Evolutionary conservation across 2,888 invertebrate species (phyloP), one percentile per base, ranked within the genome.

Genomic region (Panzeria rudis): DNA sequence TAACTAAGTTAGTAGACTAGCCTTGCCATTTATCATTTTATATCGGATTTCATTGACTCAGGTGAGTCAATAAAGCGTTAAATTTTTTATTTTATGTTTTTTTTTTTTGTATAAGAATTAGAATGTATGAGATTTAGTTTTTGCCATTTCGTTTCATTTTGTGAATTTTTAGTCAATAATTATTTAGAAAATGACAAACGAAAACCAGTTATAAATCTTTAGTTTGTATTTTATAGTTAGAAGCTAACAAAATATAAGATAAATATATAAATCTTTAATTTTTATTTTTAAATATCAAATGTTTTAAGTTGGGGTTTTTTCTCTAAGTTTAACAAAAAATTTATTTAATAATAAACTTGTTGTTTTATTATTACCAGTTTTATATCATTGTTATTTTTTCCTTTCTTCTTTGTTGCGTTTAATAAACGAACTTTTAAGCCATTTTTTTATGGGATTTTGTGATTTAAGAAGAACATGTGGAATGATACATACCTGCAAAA

Each of bases 141-240:
- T 32, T 17, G 41, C 17, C 29, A 41, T 29, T 59, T 71, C 44
- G 29, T 56, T 44, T 59, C n/a, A 8, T 52, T 61, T 69, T 52
- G 23, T 64, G 13, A 23, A 3, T 17, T 44, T 64, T 47, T 47
- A 50, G 56, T 47, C 64, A 54, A 47, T 35, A 62, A 64, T 64
- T 59, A 54, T 20, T 56, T 41, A 64, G 20, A 61, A 52, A 68
- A 56, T 64, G 72, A 56, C 59, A 76, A 71, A 23, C 25, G 13
- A 76, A 75, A 84, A 84, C 84, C 76, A 66, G 84, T 84, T 84
- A 80, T 80, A 80, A 80, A 76, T 80, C 71, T 72, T 61, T 35
- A 56, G 56, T 66, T 56, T 64, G n/a, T 23, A 35, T 47, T 66
- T 76, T 13, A 66, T 66, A 56, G 32, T 68, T 17, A 44, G 44